A percentile compares a stretch with the other conserved stretches of the same genome.
These are phyloP conservation scores for Noctua fimbriata DNA, from an alignment of 2,888 invertebrate species.

Conservation along the genomic window DNA sequence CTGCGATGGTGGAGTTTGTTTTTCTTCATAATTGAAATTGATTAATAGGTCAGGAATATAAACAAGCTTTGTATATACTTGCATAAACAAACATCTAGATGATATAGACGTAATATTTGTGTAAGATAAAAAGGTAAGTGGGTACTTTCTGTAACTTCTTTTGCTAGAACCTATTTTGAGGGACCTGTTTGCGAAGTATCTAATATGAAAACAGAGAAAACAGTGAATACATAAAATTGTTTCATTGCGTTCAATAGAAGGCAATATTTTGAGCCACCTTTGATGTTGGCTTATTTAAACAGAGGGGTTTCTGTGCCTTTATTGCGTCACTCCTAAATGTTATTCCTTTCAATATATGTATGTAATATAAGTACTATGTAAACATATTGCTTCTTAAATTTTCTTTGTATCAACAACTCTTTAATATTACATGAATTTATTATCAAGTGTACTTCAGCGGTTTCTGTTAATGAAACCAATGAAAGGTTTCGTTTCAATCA, in stretches of 20 bases:
- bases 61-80: slow-evolving; percentile 25
- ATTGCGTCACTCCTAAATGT: slow-evolving; percentile 80
- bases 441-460: slow-evolving; percentile 39
- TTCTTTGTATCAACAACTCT: slow-evolving; percentile 51
- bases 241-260: slow-evolving; percentile 77
- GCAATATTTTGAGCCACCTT: slow-evolving; percentile 80
- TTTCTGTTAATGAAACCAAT: slow-evolving; percentile 57
- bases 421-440: slow-evolving; percentile 38
- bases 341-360: slow-evolving; percentile 71
- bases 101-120: not conserved
- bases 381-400: slow-evolving; percentile 47
- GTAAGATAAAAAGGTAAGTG: not conserved
- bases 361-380: slow-evolving; percentile 64
- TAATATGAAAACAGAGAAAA: slow-evolving; percentile 59
- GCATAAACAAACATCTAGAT: slow-evolving; percentile 19
- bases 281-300: slow-evolving; percentile 87
- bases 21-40: slow-evolving; percentile 66
- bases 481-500: slow-evolving; percentile 49
- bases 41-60: slow-evolving; percentile 55
- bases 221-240: slow-evolving; percentile 73
- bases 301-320: slow-evolving; percentile 80
- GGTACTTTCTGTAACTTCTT: slow-evolving; percentile 6
- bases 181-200: slow-evolving; percentile 23
- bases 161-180: slow-evolving; percentile 41
- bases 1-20: slow-evolving; percentile 53